Evolutionary conservation across 2,113 vertebrate genomes (phyloP).

Genomic region (Syngnathus typhle): DNA sequence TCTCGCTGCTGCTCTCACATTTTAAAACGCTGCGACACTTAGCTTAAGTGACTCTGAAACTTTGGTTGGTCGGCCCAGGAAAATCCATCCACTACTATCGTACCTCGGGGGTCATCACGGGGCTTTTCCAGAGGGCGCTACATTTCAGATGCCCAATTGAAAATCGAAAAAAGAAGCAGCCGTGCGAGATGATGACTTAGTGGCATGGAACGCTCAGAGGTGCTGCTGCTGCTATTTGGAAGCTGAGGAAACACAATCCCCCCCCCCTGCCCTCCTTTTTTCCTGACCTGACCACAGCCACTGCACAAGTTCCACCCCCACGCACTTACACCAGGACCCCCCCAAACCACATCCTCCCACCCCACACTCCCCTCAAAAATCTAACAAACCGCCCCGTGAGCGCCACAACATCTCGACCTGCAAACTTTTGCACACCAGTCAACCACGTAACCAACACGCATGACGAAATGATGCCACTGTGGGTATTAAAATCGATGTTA

Average conservation of each 20-base stretch:
- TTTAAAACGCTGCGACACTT: background rate
- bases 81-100: no score
- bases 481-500: no score
- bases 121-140: no score
- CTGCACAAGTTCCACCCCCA: slow-evolving; percentile 20
- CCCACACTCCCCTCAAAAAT: no score
- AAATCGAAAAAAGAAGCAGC: background rate
- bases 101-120: no score
- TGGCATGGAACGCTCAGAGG: slow-evolving; percentile 4
- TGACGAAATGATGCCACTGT: no score
- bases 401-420: slow-evolving; percentile 20
- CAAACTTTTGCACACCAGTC: background rate
- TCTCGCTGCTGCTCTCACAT: background rate
- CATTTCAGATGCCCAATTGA: no score
- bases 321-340: background rate
- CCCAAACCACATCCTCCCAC: slow-evolving; percentile 5
- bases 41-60: no score
- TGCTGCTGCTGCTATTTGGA: slow-evolving; percentile 25
- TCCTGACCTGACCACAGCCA: slow-evolving; percentile 37
- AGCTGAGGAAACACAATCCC: slow-evolving; percentile 55
- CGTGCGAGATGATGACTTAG: background rate
- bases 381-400: background rate
- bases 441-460: no score
- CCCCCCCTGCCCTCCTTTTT: slow-evolving; percentile 3
- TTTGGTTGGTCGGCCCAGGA: no score